Conservation (phyloP, 1,140 invertebrate species). For the Heterodera schachtii region DNA sequence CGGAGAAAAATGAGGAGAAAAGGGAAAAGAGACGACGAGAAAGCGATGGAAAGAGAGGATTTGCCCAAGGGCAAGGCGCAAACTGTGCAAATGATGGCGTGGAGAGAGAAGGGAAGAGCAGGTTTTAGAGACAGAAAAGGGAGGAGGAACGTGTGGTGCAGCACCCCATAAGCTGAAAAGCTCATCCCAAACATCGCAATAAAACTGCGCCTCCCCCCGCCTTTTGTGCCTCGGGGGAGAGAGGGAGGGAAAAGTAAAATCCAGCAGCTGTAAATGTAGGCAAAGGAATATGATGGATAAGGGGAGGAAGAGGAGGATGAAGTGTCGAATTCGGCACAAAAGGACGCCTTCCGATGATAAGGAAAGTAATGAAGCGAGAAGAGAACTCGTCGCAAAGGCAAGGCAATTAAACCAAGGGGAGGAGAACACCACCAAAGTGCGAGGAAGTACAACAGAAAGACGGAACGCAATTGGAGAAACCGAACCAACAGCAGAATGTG, state of each 20-base stretch:
- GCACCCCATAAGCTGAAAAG: neutral
- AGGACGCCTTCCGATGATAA: neutral
- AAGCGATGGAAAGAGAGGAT: neutral
- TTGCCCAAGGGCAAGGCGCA: neutral
- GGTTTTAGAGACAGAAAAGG: neutral
- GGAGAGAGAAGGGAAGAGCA: neutral
- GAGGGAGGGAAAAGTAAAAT: neutral
- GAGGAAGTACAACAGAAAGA: neutral
- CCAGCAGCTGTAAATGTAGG: neutral
- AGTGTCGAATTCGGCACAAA: slow-evolving; percentile 1
- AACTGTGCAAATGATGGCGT: neutral
- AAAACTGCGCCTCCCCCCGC: neutral
- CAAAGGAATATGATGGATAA: neutral
- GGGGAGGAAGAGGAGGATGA: neutral
- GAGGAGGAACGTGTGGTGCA: neutral
- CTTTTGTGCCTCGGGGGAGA: neutral
- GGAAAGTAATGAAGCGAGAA: no score
- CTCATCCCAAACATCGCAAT: neutral
- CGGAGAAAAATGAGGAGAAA: neutral
- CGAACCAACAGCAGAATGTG: no score
- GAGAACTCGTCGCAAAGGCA: neutral
- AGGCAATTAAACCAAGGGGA: neutral
- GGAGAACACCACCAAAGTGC: no score
- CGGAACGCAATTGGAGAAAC: neutral
- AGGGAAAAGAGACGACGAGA: neutral